Conservation (phyloP, 2,797 vertebrate genomes). For the Halcyon leucocephala region DNA sequence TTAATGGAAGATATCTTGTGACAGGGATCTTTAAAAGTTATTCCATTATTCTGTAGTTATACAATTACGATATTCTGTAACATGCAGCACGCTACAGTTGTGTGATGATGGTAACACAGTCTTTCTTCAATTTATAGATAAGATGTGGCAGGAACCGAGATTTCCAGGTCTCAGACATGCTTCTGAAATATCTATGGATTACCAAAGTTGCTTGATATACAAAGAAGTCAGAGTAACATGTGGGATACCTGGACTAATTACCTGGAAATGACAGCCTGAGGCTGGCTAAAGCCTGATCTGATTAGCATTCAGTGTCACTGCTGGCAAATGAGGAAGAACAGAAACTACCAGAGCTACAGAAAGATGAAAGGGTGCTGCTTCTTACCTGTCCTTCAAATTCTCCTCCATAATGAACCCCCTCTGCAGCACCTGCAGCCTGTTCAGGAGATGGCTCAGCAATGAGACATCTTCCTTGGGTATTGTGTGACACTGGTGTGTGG, state of each 20-base stretch:
- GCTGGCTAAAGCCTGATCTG: not conserved
- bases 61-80: not conserved
- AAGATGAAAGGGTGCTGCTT: not conserved
- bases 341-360: not conserved
- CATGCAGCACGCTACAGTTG: not conserved
- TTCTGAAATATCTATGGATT: not conserved
- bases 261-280: not conserved
- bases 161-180: not conserved
- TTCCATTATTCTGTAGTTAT: not conserved
- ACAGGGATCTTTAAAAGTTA: not conserved
- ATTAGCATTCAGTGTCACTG: not conserved
- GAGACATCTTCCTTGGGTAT: fast-evolving
- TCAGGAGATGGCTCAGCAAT: not conserved
- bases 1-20: not conserved
- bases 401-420: not conserved
- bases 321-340: not conserved
- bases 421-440: not conserved
- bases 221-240: not conserved
- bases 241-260: slow-evolving; percentile 15
- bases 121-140: not conserved
- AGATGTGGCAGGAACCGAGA: not conserved
- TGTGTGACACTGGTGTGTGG: fast-evolving
- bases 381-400: not conserved
- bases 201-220: not conserved
- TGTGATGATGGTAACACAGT: not conserved